Evolutionary conservation across 2,113 vertebrate genomes (phyloP), one percentile per base, ranked within the genome.

Genomic region (Oncorhynchus gorbuscha): DNA sequence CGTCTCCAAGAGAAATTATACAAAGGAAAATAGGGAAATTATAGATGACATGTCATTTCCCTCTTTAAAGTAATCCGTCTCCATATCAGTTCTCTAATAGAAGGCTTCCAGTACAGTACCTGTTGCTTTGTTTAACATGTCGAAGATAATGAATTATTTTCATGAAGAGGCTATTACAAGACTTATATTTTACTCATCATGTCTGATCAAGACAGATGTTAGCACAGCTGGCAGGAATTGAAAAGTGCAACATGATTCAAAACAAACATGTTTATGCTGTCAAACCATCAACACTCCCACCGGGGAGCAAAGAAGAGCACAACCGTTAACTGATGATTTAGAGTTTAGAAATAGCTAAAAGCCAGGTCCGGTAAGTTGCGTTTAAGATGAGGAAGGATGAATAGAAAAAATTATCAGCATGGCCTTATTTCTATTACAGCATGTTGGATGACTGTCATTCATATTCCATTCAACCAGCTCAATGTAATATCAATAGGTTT

Each of bases 111-210:
- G 20, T 62, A 72, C 26, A 72, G 14, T 30, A 16, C 55, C 18
- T 71, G 55, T 71, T 71, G 74, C 55, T 61, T 58, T 64, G 32
- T 58, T 76, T 76, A 71, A 20, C 11, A 30, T 6, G 9, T 45
- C 59, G 55, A 65, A 62, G 39, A 45, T 62, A n/a, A 62, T n/a
- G 0, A 24, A 62, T 62, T n/a, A 61, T 9, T n/a, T 61, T 5
- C 18, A n/a, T 61, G 26, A 65, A 13, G 62, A 11, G 62, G 7
- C 62, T 24, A 65, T 65, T 65, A 26, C 22, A 65, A 4, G 62
- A 11, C 16, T 65, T n/a, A 26, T 65, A 65, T 65, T 26, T 65
- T 12, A 26, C 62, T 64, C 24, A 3, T 62, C 20, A 1, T 61
- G 5, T 61, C 59, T 65, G 22, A 26, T 65, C 22, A 65, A 26